Base-by-base conservation (phyloP, 2,113 vertebrate genomes). In the Nothoprocta perdicaria region DNA sequence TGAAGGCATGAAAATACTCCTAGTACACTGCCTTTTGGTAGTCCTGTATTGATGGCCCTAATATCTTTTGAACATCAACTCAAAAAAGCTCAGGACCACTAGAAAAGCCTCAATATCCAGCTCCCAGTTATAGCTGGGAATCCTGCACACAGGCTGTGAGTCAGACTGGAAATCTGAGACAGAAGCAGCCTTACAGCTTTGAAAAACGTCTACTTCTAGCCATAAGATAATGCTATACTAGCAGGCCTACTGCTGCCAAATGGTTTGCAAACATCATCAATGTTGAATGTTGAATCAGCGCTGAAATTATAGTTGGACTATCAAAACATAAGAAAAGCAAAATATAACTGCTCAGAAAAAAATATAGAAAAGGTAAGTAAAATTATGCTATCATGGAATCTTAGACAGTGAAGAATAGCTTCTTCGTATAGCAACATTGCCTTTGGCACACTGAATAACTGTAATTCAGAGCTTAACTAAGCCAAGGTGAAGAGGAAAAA, bases 161-260 rank as follows among this genome's bases (percentile, higher is more conserved):
- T 68, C 31, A 66, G 23, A 41, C 12, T 26, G 6, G 55, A 41
- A 46, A 13, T 40, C 69, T 65, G 33, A 72, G 21, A 61, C 63
- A 41, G 22, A 66, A 92, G 74, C 6, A 77, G 22, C 7, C 29
- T 86, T 73, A 62, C 2, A 19, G 16, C 46, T 90, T 66, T 73
- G 77, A 93, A 92, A 88, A 95, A 78, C 41, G 18, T 38, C 23
- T n/a, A 50, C 4, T 66, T 90, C 45, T 57, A 62, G 58, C 52
- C 3, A 1, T 61, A 86, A 68, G 21, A 48, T 48, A 31, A 2
- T 33, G 26, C 27, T 67, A 67, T 8, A 10, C 60, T 58, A 65
- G 27, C 14, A 48, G n/a, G 38, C 16, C 57, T 18, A 38, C 21
- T 41, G 41, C 53, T 85, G 62, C 48, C 53, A 87, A 84, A 80